Conservation (phyloP, 2,113 vertebrate species). For the Heterocephalus glaber region DNA sequence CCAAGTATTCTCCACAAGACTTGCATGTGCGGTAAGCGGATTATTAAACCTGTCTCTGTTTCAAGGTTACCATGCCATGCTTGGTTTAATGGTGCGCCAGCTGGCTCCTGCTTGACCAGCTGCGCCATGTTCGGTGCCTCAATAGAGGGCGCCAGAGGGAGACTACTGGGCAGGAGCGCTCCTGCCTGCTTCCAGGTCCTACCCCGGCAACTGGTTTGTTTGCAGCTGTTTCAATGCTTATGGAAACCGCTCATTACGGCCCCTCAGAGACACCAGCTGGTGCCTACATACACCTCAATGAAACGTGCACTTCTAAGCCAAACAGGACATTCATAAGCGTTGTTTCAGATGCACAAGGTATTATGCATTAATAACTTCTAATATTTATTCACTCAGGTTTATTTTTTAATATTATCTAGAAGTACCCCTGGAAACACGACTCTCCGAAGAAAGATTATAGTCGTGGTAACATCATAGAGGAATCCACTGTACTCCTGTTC, state of each 20-base stretch:
- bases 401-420: background rate
- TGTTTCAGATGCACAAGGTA: background rate
- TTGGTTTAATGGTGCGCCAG: fast-evolving
- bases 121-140: background rate
- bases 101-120: background rate
- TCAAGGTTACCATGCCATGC: background rate
- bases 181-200: background rate
- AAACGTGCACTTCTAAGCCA: background rate
- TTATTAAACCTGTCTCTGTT: background rate
- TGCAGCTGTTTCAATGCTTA: background rate
- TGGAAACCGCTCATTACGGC: background rate
- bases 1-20: background rate
- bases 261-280: background rate
- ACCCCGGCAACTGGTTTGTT: background rate
- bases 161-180: no score
- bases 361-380: background rate
- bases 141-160: background rate
- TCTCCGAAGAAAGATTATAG: background rate
- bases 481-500: background rate
- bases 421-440: background rate
- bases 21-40: no score
- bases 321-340: background rate
- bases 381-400: background rate
- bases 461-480: background rate
- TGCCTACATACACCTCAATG: background rate